These are phyloP conservation scores for Odiellus spinosus DNA, from an alignment of 2,888 invertebrate species.

Conservation along the genomic window DNA sequence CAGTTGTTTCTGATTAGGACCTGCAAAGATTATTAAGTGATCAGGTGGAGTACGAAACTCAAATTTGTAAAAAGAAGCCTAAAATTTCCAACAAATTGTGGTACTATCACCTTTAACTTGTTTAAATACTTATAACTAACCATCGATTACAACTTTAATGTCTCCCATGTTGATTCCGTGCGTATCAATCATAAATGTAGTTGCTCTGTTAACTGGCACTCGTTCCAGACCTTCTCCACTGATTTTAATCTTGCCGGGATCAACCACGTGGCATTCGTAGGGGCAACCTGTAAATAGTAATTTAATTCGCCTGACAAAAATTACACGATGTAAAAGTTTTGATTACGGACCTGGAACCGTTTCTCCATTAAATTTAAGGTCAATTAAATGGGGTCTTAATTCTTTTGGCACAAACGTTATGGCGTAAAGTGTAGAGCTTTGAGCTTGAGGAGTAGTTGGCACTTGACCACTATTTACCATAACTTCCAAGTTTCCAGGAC, in stretches of 20 bases:
- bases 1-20: slow-evolving; percentile 23
- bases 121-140: slow-evolving; percentile 7
- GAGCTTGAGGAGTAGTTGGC: slow-evolving; percentile 88
- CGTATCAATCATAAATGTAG: slow-evolving; percentile 73
- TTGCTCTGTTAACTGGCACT: slow-evolving; percentile 66
- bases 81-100: no score
- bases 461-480: slow-evolving; percentile 95
- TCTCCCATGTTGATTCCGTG: slow-evolving; percentile 36
- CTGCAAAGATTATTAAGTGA: slow-evolving; percentile 18
- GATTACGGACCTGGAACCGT: slow-evolving; percentile 60
- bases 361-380: slow-evolving; percentile 87
- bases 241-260: slow-evolving; percentile 56
- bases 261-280: slow-evolving; percentile 59
- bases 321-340: no score
- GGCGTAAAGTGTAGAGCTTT: slow-evolving; percentile 88
- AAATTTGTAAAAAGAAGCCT: no score
- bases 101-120: no score
- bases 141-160: slow-evolving; percentile 26
- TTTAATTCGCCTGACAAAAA: no score
- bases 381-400: slow-evolving; percentile 76
- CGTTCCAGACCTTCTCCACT: slow-evolving; percentile 68
- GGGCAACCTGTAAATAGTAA: slow-evolving; percentile 52
- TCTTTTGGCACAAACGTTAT: slow-evolving; percentile 93
- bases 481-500: slow-evolving; percentile 94
- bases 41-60: no score